Evolutionary conservation across 1,140 invertebrate genomes (phyloP).

Genomic region (Pteromalus puparum): DNA sequence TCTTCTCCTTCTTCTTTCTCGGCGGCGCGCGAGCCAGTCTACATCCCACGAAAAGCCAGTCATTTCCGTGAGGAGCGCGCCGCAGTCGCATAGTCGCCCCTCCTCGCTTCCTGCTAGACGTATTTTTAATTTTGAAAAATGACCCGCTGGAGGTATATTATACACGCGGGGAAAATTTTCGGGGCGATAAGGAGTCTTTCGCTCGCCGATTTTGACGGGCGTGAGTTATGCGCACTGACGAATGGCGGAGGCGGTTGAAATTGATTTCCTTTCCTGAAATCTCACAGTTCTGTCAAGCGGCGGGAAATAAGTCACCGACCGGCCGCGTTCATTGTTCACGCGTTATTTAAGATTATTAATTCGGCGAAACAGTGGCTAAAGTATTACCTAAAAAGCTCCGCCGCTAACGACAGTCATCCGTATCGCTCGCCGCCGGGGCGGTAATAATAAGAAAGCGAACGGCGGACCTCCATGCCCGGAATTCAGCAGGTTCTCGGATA

Average conservation of each 20-base stretch:
- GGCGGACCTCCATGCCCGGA: background rate
- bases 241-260: background rate
- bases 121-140: constrained; percentile 44
- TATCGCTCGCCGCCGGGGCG: background rate
- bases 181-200: background rate
- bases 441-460: constrained; percentile 28
- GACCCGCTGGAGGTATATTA: background rate
- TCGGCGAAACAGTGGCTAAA: background rate
- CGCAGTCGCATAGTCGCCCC: no score
- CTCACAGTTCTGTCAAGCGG: no score
- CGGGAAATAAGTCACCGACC: background rate
- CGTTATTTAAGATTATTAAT: constrained; percentile 48
- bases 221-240: no score
- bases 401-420: constrained; percentile 32
- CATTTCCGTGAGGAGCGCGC: constrained; percentile 10
- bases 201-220: no score
- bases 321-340: background rate
- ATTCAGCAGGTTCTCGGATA: constrained; percentile 56
- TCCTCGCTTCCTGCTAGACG: background rate
- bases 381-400: background rate
- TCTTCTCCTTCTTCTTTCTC: background rate
- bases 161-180: background rate
- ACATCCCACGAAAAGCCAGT: constrained; percentile 51
- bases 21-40: background rate
- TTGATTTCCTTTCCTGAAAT: background rate